Base-by-base conservation (phyloP, 2,797 vertebrate genomes). In the Octomys mimax region DNA sequence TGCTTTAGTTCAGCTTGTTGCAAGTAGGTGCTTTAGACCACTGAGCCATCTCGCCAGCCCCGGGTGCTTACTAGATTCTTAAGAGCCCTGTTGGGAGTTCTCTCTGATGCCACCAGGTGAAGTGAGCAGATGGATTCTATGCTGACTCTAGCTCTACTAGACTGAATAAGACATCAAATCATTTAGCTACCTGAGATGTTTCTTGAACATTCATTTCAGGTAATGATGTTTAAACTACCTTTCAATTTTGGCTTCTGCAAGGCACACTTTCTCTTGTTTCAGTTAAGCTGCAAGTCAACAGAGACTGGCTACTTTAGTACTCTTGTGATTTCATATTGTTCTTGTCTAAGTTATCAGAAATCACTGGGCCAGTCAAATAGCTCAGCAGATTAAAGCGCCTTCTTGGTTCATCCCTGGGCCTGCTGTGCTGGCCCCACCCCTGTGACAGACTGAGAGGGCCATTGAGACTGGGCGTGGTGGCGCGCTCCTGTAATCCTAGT, bases 321-420 rank as follows among this genome's bases (percentile, higher is more conserved):
- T 64, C 10, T 2, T 59, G 52, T 33, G 36, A 61, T 66, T 92
- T 89, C 80, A 73, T 54, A 28, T 0, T 22, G 64, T 92, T 91
- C 79, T 87, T 21, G 42, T 75, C 22, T 95, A 28, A 85, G 84
- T 80, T 84, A 94, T 46, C 95, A 92, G 73, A 94, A 96, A 94
- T 73, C 49, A 49, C 49, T 49, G 49, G 49, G 49, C 49, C 2
- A 9, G 49, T 11, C 49, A 49, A 49, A 9, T 49, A 49, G 49
- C 49, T 49, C 49, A 9, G 49, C 49, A 49, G 11, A 49, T 49
- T 49, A 49, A 49, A 49, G 49, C 11, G 49, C 11, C 49, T 49
- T 49, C 49, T 49, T 49, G 7, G 46, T 49, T 49, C 49, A 49
- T 49, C 8, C 49, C 49, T 49, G 49, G 49, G 49, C 49, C 49